Evolutionary conservation across 2,113 vertebrate genomes (phyloP).

Genomic region (Xenotilapia longispinis): DNA sequence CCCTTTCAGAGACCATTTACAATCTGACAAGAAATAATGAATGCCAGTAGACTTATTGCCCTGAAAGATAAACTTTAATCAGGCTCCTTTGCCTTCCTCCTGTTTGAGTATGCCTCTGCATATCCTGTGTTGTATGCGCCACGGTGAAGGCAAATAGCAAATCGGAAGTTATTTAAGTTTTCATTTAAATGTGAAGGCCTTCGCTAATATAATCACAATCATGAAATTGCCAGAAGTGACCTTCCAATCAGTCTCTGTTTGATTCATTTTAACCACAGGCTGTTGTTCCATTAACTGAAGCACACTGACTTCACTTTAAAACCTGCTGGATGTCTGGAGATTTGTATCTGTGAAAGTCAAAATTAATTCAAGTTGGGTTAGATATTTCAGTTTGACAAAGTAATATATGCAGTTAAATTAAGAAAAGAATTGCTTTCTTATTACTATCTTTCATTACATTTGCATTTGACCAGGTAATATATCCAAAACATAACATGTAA

Average conservation of each 20-base stretch:
- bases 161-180: slow-evolving; percentile 65
- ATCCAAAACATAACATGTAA: neutral
- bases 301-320: slow-evolving; percentile 24
- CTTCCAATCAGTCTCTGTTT: slow-evolving; percentile 57
- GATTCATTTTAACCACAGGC: slow-evolving; percentile 57
- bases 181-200: slow-evolving; percentile 72
- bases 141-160: slow-evolving; percentile 71
- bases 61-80: slow-evolving; percentile 81
- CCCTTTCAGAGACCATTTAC: slow-evolving; percentile 67
- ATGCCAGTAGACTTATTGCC: slow-evolving; percentile 75
- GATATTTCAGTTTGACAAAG: neutral
- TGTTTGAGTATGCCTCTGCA: slow-evolving; percentile 73
- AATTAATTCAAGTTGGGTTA: neutral
- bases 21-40: slow-evolving; percentile 77
- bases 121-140: slow-evolving; percentile 57
- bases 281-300: slow-evolving; percentile 54
- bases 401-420: neutral
- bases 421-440: neutral
- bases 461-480: neutral
- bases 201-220: slow-evolving; percentile 62
- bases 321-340: neutral
- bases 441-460: neutral
- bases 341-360: slow-evolving; percentile 19
- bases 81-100: slow-evolving; percentile 62
- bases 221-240: slow-evolving; percentile 52